Base-by-base conservation (phyloP, 2,113 vertebrate species). In the Platanista minor region DNA sequence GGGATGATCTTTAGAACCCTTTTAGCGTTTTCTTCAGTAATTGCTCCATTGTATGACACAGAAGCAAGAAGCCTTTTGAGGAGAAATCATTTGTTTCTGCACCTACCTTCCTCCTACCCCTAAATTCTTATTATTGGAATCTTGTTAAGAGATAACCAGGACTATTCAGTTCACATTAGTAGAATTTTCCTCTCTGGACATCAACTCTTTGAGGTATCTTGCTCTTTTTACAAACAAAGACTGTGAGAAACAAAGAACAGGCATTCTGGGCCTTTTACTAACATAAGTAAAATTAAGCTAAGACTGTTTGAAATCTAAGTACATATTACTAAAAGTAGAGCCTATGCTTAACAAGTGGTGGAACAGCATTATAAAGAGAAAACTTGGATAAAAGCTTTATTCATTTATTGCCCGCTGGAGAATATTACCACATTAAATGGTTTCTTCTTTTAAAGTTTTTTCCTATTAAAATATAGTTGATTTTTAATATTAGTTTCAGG, bases 241-340 rank as follows among this genome's bases (percentile, higher is more conserved):
- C 31, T 31, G 14, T 39, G 36, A 88, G 17, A 78, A 71, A 93
- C 33, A 59, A 88, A 69, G 54, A 66, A 3, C 7, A 78, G 52
- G 29, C 25, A 91, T 92, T 72, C 13, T 36, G 36, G 77, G 10
- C 18, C 74, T 72, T 95, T 91, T 81, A n/a, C 83, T 69, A 90
- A 69, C 46, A 6, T 31, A 81, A 74, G 72, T 94, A 86, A 96
- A 94, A 94, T 23, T 66, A 64, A 87, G 39, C 49, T 87, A 87
- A 94, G 64, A 39, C 69, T 91, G 78, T 67, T 67, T 84, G 52
- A 90, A 93, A 87, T 84, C 3, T 66, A 93, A 97, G n/a, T 49
- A 71, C 57, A 39, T 31, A 31, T 59, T 41, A 64, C 74, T 62
- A 75, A 97, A 96, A 93, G 75, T 89, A 57, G 43, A 84, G 13